Conservation (phyloP, 2,888 invertebrate species). For the Malacosoma neustria region DNA sequence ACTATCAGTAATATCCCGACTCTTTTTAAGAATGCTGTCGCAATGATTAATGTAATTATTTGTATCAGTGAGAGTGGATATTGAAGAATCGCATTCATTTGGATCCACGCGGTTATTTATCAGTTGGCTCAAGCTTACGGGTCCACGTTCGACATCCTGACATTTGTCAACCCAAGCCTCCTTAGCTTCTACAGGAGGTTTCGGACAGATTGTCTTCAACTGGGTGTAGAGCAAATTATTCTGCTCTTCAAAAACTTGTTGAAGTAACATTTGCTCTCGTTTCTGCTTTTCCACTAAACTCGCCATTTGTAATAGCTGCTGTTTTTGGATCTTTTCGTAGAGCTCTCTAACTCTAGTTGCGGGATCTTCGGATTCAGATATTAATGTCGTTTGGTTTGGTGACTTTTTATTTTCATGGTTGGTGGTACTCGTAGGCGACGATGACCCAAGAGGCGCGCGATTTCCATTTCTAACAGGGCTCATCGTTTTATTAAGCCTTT, state of each 20-base stretch:
- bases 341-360: constrained; percentile 50
- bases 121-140: constrained; percentile 58
- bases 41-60: constrained; percentile 48
- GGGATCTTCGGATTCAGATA: constrained; percentile 45
- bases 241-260: constrained; percentile 79
- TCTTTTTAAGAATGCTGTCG: constrained; percentile 46
- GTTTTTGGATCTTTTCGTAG: constrained; percentile 73
- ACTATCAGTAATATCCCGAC: constrained; percentile 44
- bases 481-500: constrained; percentile 21
- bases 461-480: constrained; percentile 28
- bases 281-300: constrained; percentile 78
- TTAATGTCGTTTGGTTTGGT: constrained; percentile 11
- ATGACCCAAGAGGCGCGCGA: constrained; percentile 21
- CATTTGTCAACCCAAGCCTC: constrained; percentile 50
- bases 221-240: constrained; percentile 74
- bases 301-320: constrained; percentile 78
- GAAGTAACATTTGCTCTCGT: constrained; percentile 76
- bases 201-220: constrained; percentile 56
- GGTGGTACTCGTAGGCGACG: constrained; percentile 14
- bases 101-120: constrained; percentile 40
- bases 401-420: constrained; percentile 10
- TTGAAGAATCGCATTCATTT: constrained; percentile 23
- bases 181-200: constrained; percentile 43
- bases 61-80: constrained; percentile 43
- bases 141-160: constrained; percentile 34